phyloP scores from a whole-genome alignment of 2,113 vertebrate species.

The Galbula dea region DNA sequence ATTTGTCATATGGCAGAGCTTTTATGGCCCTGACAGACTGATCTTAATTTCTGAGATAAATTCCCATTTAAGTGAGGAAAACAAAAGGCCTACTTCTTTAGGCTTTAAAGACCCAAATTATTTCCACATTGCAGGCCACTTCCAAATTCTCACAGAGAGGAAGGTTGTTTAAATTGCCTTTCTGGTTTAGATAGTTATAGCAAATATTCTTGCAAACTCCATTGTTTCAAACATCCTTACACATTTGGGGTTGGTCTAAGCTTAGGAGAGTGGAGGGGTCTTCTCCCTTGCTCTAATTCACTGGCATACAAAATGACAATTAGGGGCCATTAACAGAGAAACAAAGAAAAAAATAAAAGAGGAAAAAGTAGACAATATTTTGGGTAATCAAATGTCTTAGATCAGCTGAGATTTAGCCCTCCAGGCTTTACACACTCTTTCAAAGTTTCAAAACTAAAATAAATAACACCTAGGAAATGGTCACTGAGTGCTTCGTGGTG shows the following conservation, averaged over 20 bases:
- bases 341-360: not conserved
- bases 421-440: not conserved
- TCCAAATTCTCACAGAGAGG: not conserved
- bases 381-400: not conserved
- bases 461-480: not conserved
- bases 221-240: not conserved
- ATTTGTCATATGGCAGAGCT: slow-evolving; percentile 39
- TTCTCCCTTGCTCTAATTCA: not conserved
- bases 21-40: slow-evolving; percentile 39
- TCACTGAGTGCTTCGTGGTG: fast-evolving
- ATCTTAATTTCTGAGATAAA: slow-evolving; percentile 61
- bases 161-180: slow-evolving; percentile 16
- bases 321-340: not conserved
- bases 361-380: not conserved
- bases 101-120: slow-evolving; percentile 31
- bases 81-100: slow-evolving; percentile 47
- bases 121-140: slow-evolving; percentile 49
- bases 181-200: slow-evolving; percentile 21
- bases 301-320: not conserved
- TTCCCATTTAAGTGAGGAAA: slow-evolving; percentile 32
- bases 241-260: not conserved
- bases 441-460: not conserved
- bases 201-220: not conserved
- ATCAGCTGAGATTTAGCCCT: not conserved
- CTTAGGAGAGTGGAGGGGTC: not conserved